Percentiles rank a stretch among this genome's conserved stretches.
Evolutionary conservation across 2,797 vertebrate genomes (phyloP).

Genomic region (Pseudomugil gertrudae): DNA sequence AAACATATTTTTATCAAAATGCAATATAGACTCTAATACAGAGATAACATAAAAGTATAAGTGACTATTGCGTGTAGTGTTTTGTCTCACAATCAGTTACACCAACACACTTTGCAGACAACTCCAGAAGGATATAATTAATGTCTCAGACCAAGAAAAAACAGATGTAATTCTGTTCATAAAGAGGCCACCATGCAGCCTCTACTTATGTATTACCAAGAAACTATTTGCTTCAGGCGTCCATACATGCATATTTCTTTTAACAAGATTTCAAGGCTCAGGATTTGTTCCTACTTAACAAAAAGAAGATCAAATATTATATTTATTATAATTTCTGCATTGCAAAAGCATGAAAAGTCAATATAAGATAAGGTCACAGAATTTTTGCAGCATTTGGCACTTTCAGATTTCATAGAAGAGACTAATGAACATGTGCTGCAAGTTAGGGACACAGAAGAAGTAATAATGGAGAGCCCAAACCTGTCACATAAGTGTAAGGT

Average conservation of each 20-base stretch:
- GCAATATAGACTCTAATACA: constrained; percentile 2
- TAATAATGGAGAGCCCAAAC: constrained; percentile 25
- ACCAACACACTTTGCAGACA: constrained; percentile 41
- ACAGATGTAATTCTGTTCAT: constrained; percentile 77
- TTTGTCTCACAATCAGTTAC: constrained; percentile 53
- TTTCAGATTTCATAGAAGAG: constrained; percentile 18
- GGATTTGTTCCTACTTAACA: constrained; percentile 40
- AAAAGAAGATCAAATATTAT: constrained; percentile 17
- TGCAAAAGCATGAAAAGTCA: constrained; percentile 1
- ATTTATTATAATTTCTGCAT: not conserved
- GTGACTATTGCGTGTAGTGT: constrained; percentile 18
- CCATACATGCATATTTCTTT: constrained; percentile 62
- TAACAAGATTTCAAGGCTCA: constrained; percentile 58
- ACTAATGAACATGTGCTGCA: constrained; percentile 25
- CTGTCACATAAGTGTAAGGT: constrained; percentile 38
- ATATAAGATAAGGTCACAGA: too few relatives aligned
- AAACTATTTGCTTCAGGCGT: constrained; percentile 76
- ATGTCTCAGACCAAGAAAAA: constrained; percentile 75
- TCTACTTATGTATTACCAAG: constrained; percentile 66
- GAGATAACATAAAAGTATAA: constrained; percentile 23
- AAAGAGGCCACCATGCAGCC: constrained; percentile 69
- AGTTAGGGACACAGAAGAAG: constrained; percentile 7
- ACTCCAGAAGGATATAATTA: constrained; percentile 69
- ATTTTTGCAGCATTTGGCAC: constrained; percentile 6
- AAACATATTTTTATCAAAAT: not conserved